Evolutionary conservation across 2,113 vertebrate genomes (phyloP), one percentile per base, ranked within the genome.

Genomic region (Opisthocomus hoazin): DNA sequence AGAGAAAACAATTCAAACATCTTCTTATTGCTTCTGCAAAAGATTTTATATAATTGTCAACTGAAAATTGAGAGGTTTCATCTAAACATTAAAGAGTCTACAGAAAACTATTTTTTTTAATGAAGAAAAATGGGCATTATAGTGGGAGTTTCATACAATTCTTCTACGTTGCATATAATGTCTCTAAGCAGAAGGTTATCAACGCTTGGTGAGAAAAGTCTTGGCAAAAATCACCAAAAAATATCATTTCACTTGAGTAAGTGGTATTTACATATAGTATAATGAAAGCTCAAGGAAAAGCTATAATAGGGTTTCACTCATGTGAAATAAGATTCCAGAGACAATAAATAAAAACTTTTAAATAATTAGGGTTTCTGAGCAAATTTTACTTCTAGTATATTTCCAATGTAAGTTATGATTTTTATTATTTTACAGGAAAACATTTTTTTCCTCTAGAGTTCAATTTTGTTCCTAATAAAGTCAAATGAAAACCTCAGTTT

Each of bases 1-100:
- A 99, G 96, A 32, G 97, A 97, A 84, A 98, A 99, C 16, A 98
- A 89, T 94, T 99, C 98, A 98, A 99, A 99, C 93, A 99, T 98
- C 95, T 98, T 98, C 95, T 98, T 98, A 96, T 99, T 99, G 94
- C 97, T 98, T 97, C 99, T 99, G 97, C 45, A 98, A 97, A 96
- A 96, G 74, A 97, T 79, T 95, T 58, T 21, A 80, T 34, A 94
- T 54, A 93, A 79, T 5, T 39, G 27, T 51, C 41, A 93, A 9
- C 6, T 87, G 34, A 83, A 85, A 95, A 79, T 4, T 5, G 6
- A 94, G 29, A 77, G 7, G 5, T 85, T 79, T 87, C 18, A 83
- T 22, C 27, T 61, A 51, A 73, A 76, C 18, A 37, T 9, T 69
- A 19, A 77, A 76, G 23, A 73, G 36, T 75, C 32, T 45, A 56